Evolutionary conservation across 2,113 vertebrate species (phyloP).

Genomic region (Danionella cerebrum): DNA sequence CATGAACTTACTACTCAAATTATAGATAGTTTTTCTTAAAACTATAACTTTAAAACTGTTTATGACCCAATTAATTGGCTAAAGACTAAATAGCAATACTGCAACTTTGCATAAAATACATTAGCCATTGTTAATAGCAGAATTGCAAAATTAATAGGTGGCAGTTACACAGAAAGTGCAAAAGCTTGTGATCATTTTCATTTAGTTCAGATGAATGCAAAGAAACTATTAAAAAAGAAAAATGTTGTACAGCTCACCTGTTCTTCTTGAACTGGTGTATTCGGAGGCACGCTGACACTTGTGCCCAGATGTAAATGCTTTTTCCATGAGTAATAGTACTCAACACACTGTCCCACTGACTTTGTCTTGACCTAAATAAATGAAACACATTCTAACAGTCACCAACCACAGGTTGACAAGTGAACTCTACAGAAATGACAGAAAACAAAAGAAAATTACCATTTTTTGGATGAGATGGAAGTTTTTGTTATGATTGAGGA

Average conservation of each 20-base stretch:
- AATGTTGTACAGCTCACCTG: constrained; percentile 52
- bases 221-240: too few species aligned
- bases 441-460: constrained; percentile 55
- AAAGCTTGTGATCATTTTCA: too few species aligned
- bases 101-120: too few species aligned
- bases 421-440: not conserved
- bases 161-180: too few species aligned
- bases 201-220: too few species aligned
- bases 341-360: constrained; percentile 82
- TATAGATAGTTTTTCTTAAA: too few species aligned
- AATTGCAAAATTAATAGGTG: too few species aligned
- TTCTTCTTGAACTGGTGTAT: constrained; percentile 61
- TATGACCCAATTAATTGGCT: too few species aligned
- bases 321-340: constrained; percentile 94
- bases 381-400: not conserved
- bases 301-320: constrained; percentile 72
- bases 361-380: constrained; percentile 79
- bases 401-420: not conserved
- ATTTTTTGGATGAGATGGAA: constrained; percentile 84
- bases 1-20: too few species aligned
- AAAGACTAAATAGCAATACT: too few species aligned
- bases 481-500: constrained; percentile 77
- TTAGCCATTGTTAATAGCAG: too few species aligned
- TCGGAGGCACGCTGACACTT: constrained; percentile 63
- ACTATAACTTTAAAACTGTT: too few species aligned